A percentile compares a stretch with the other conserved stretches of the same genome.
Evolutionary conservation across 1,140 invertebrate species (phyloP).

Genomic region (Drosophila ambigua): DNA sequence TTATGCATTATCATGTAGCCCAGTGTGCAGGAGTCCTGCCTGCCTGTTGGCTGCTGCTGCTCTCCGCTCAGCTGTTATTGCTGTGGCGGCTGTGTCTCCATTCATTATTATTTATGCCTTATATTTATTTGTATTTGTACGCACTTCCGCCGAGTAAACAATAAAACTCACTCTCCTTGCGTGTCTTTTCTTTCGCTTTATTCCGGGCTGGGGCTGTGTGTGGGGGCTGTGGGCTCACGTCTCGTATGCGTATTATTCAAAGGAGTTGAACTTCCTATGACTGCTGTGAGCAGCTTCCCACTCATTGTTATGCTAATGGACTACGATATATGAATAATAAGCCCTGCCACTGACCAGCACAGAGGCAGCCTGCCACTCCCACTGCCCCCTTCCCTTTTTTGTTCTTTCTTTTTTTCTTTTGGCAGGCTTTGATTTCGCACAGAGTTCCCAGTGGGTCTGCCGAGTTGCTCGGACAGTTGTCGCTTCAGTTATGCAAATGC

Average conservation of each 20-base stretch:
- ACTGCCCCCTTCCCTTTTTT: neutral
- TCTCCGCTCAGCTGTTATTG: constrained; percentile 14
- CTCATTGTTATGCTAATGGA: constrained; percentile 80
- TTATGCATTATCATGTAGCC: constrained; percentile 77
- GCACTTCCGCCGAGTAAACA: constrained; percentile 72
- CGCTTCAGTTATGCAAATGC: constrained; percentile 64
- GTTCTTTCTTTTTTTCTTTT: neutral
- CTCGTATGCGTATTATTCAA: constrained; percentile 67
- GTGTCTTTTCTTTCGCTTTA: neutral
- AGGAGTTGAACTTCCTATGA: constrained; percentile 52
- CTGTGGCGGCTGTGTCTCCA: constrained; percentile 56
- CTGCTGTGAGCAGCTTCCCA: constrained; percentile 57
- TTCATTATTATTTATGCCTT: constrained; percentile 83
- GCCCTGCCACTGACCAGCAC: constrained; percentile 34
- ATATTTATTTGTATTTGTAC: constrained; percentile 55
- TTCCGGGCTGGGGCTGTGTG: too few relatives aligned
- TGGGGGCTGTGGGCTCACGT: constrained; percentile 26
- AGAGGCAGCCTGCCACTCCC: neutral
- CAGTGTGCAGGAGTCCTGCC: constrained; percentile 25
- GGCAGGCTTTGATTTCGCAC: constrained; percentile 16
- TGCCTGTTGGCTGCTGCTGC: neutral
- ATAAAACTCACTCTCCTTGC: constrained; percentile 38
- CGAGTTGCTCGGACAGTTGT: constrained; percentile 40
- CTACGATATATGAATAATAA: constrained; percentile 82
- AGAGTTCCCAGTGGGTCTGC: constrained; percentile 12